Conservation (phyloP, 2,888 invertebrate species). For the Silvanus unidentatus region DNA sequence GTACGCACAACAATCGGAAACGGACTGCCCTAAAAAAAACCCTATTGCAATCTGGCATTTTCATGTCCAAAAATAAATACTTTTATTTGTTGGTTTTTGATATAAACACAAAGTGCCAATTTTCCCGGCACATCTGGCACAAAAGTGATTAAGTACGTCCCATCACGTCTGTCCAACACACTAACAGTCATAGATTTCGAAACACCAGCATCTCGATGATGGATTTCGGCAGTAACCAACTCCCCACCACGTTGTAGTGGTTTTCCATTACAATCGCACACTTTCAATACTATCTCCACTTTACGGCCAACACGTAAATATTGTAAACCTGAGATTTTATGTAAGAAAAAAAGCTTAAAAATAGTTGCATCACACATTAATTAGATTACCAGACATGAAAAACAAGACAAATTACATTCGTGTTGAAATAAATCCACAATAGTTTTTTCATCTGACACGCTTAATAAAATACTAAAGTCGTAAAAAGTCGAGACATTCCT, state of each 20-base stretch:
- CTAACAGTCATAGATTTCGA: slow-evolving; percentile 45
- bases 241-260: slow-evolving; percentile 64
- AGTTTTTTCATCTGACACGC: no score
- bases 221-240: slow-evolving; percentile 52
- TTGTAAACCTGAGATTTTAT: slow-evolving; percentile 53
- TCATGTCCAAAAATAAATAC: slow-evolving; percentile 39
- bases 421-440: no score
- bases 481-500: no score
- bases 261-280: slow-evolving; percentile 58
- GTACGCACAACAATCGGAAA: slow-evolving; percentile 60
- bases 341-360: slow-evolving; percentile 5
- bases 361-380: background rate
- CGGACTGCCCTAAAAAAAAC: slow-evolving; percentile 57
- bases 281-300: slow-evolving; percentile 55
- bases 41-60: slow-evolving; percentile 3
- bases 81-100: slow-evolving; percentile 62
- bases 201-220: slow-evolving; percentile 49
- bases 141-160: slow-evolving; percentile 57
- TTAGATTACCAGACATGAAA: slow-evolving; percentile 4
- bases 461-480: no score
- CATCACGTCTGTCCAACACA: slow-evolving; percentile 58
- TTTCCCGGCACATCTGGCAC: slow-evolving; percentile 60
- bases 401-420: no score
- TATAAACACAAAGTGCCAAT: slow-evolving; percentile 54
- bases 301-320: slow-evolving; percentile 59